Conservation (phyloP, 1,140 invertebrate species). For the Formica selysi region DNA sequence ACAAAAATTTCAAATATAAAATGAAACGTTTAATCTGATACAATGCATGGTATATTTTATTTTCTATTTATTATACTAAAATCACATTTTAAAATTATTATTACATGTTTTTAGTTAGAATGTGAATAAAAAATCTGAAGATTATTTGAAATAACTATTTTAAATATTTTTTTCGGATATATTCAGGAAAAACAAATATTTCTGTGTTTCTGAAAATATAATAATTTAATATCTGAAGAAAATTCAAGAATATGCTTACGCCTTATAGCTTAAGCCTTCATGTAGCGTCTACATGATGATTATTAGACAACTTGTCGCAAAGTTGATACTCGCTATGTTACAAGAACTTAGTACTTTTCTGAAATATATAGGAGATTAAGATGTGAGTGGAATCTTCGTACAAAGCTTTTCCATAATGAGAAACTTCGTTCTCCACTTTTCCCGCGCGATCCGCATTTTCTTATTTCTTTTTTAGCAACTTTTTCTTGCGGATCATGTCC, state of each 20-base stretch:
- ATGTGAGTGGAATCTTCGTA: slow-evolving; percentile 39
- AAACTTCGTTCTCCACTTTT: slow-evolving; percentile 63
- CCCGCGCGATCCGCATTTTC: slow-evolving; percentile 56
- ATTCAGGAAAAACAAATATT: not conserved
- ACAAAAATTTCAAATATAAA: not conserved
- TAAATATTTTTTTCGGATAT: not conserved
- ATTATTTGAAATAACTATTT: slow-evolving; percentile 8
- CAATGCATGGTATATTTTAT: not conserved
- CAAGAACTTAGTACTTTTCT: slow-evolving; percentile 58
- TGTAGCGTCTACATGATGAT: not conserved
- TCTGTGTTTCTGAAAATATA: too few species aligned
- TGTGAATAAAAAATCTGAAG: not conserved
- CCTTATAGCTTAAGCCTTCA: not conserved
- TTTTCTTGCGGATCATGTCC: slow-evolving; percentile 48
- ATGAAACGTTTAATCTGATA: not conserved
- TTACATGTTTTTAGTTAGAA: not conserved
- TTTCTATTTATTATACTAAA: slow-evolving; percentile 10
- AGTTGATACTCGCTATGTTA: slow-evolving; percentile 51
- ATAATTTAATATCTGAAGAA: too few species aligned
- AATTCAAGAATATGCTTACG: too few species aligned
- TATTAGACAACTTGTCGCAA: not conserved
- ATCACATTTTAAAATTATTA: not conserved
- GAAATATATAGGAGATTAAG: slow-evolving; percentile 68
- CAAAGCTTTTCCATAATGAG: slow-evolving; percentile 53
- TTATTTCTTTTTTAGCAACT: slow-evolving; percentile 53